Evolutionary conservation across 2,888 invertebrate species (phyloP).

Genomic region (Cryptophagus acutangulus): DNA sequence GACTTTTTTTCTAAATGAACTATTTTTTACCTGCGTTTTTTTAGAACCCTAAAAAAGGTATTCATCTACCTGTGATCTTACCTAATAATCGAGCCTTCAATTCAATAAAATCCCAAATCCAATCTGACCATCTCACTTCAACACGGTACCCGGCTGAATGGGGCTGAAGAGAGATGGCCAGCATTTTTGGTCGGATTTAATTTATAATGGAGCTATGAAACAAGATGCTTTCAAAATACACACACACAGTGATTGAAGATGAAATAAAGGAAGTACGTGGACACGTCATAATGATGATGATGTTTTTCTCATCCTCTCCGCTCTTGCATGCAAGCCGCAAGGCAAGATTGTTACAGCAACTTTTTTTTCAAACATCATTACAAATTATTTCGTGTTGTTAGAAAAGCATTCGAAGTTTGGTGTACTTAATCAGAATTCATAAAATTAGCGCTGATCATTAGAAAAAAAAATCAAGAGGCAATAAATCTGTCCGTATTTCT

Average conservation of each 20-base stretch:
- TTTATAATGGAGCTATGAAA: constrained; percentile 4
- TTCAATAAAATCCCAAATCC: constrained; percentile 3
- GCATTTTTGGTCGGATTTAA: too few species aligned
- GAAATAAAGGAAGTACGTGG: constrained; percentile 28
- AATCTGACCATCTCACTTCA: not conserved
- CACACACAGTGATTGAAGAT: constrained; percentile 28
- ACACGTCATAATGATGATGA: constrained; percentile 16
- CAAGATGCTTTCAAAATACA: constrained; percentile 4
- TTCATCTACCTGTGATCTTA: constrained; percentile 38
- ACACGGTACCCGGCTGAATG: not conserved
- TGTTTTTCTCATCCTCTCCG: not conserved
- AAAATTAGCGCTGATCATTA: too few species aligned
- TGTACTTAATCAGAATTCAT: too few species aligned
- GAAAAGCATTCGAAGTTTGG: too few species aligned
- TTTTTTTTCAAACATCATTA: too few species aligned
- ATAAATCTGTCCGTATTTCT: too few species aligned
- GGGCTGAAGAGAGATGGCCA: not conserved
- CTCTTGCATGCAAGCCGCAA: not conserved
- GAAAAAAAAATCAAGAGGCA: too few species aligned
- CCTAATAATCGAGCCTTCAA: constrained; percentile 35
- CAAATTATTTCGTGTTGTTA: too few species aligned
- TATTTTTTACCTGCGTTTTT: constrained; percentile 33
- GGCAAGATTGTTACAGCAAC: too few species aligned
- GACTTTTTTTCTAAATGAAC: constrained; percentile 23
- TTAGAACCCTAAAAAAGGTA: constrained; percentile 28